Base-by-base conservation (phyloP, 2,797 vertebrate species). In the Hephaestus fuliginosus region DNA sequence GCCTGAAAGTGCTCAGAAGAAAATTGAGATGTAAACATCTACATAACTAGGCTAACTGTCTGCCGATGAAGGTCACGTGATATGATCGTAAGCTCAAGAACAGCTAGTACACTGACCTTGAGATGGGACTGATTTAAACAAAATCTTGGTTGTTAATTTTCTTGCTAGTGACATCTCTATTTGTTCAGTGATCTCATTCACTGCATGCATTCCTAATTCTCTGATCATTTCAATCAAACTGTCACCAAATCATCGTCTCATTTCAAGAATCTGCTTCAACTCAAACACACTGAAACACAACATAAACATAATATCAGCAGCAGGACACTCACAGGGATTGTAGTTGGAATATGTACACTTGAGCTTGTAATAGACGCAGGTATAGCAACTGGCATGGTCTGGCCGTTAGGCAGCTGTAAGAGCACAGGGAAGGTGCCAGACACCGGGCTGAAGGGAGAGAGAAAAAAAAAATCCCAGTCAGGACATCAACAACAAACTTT, bases 321-420 rank as follows among this genome's bases (percentile, higher is more conserved):
- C 15, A 56, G 28, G 61, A 66, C 28, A 97, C 98, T 97, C 96
- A 99, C 98, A 92, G 98, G 98, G 94, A 98, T 97, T 94, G 98
- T 95, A 92, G 98, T 95, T 94, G 97, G 97, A 92, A 99, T 98
- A 94, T 98, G 98, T 86, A 98, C 96, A 95, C 96, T 98, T 91
- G 98, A 97, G 96, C 96, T 98, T 94, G 98, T 97, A 93, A 99
- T 98, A 92, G 98, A 96, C 75, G 98, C 98, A 92, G 98, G 98
- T 95, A 99, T 97, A 90, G 98, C 96, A 79, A 99, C 97, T 83
- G 98, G 98, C 98, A 99, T 97, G 87, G 98, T 98, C 94, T 99
- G 98, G 95, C 98, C 97, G 83, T 99, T 99, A 92, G 98, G 97
- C 93, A 99, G 97, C 97, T 99, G 98, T 92, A 99, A 96, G 77